Base-by-base conservation (phyloP, 2,888 invertebrate genomes). In the Strigamia transsilvanica region DNA sequence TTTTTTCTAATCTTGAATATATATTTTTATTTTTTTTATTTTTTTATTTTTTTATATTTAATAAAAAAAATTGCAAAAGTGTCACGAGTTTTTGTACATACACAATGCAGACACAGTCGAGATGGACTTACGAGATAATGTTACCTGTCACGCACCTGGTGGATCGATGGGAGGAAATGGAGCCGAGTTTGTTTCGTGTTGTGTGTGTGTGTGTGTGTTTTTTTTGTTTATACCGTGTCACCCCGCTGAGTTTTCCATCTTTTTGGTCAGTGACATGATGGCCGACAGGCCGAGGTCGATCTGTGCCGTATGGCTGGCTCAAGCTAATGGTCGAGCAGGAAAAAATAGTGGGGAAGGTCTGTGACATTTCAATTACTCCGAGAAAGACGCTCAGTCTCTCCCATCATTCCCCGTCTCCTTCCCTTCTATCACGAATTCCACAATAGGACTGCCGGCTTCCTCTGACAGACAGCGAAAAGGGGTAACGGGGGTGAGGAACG, bases 361-460 rank as follows among this genome's bases (percentile, higher is more conserved):
- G 61, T 66, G 61, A 66, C 61, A 66, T 66, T 66, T 66, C 61
- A 66, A 66, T 66, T 66, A 66, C 61, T 66, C 61, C 23, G 61
- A 66, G 21, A 66, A 18, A 18, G 61, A n/a, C 61, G 21, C 61
- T 66, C 46, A 46, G 9, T 12, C 61, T 66, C 61, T 42, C 61
- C 7, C 61, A 12, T n/a, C 61, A 23, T 23, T 51, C 51, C 18
- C 15, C 12, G 10, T 13, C n/a, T 18, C 15, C 51, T 51, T n/a
- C 51, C 2, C n/a, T 51, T 51, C 51, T 18, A 15, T 51, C 38
- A 38, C 38, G 6, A 38, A 38, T 38, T 38, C 38, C 61, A 66
- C 61, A 66, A 66, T 66, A 23, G 21, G 12, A 21, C 51, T n/a
- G 61, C 61, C 61, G 21, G 61, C 61, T 66, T 66, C 61, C 12